A percentile compares a stretch with the other conserved stretches of the same genome.
Evolutionary conservation across 2,888 invertebrate genomes (phyloP).

Genomic region (Lasioglossum malachurum): DNA sequence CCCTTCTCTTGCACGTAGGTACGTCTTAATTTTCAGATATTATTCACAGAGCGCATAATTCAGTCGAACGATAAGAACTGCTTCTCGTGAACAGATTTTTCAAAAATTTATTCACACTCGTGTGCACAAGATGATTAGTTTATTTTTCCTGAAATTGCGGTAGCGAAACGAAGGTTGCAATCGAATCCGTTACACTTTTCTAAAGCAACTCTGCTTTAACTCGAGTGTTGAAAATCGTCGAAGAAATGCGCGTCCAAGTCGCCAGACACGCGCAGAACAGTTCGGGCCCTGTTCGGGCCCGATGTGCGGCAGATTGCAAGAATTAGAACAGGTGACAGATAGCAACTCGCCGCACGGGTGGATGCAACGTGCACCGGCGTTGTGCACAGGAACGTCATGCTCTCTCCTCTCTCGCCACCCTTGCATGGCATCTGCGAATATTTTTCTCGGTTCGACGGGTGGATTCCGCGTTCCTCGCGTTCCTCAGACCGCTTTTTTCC

Average conservation of each 20-base stretch:
- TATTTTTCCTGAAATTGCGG: not conserved
- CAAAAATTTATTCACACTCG: not conserved
- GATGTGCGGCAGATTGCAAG: constrained; percentile 77
- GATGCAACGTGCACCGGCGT: constrained; percentile 75
- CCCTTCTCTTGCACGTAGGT: not conserved
- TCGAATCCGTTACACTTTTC: not conserved
- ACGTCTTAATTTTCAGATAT: not conserved
- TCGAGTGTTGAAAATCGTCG: not conserved
- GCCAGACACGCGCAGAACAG: constrained; percentile 13
- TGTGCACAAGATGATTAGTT: not conserved
- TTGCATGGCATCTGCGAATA: constrained; percentile 46
- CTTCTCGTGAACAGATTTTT: not conserved
- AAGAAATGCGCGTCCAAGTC: not conserved
- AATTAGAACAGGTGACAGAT: constrained; percentile 84
- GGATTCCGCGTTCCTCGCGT: constrained; percentile 34
- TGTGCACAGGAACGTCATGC: constrained; percentile 62
- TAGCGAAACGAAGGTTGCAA: too few species aligned
- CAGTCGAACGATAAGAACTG: not conserved
- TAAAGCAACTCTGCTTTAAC: not conserved
- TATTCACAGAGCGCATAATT: not conserved
- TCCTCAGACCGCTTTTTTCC: constrained; percentile 21
- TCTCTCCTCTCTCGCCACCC: constrained; percentile 5
- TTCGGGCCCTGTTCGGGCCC: constrained; percentile 1
- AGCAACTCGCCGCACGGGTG: constrained; percentile 73
- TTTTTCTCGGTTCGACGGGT: constrained; percentile 30